Evolutionary conservation across 1,140 invertebrate genomes (phyloP).

Genomic region (Listronotus bonariensis): DNA sequence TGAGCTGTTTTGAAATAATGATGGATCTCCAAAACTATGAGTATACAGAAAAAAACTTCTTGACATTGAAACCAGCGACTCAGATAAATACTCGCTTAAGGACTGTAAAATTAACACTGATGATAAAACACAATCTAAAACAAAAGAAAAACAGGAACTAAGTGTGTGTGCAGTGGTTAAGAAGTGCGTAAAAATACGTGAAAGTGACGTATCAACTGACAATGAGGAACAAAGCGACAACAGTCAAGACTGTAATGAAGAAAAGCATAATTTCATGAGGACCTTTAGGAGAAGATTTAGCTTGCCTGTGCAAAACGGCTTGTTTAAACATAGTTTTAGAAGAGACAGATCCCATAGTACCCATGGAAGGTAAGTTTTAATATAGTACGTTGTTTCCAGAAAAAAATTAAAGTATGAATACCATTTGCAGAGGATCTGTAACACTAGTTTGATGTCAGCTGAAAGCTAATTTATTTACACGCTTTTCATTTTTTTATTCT

Average conservation of each 20-base stretch:
- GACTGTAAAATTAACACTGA: no score
- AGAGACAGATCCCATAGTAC: slow-evolving; percentile 25
- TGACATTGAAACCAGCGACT: no score
- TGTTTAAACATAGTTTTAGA: slow-evolving; percentile 30
- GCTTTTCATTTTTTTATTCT: neutral
- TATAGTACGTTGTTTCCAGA: no score
- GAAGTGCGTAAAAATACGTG: slow-evolving; percentile 27
- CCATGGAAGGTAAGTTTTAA: slow-evolving; percentile 32
- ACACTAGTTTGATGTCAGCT: no score
- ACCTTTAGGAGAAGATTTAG: slow-evolving; percentile 35
- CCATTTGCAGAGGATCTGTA: no score
- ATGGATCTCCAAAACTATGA: no score
- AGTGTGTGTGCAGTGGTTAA: neutral
- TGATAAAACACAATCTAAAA: neutral
- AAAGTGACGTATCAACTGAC: neutral
- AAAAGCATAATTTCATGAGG: slow-evolving; percentile 7
- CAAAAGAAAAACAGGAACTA: neutral
- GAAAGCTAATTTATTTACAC: no score
- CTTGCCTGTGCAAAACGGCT: slow-evolving; percentile 36
- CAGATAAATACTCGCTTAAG: no score
- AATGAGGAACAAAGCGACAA: slow-evolving; percentile 8
- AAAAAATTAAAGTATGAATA: no score
- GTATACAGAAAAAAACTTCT: no score
- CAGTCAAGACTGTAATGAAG: neutral
- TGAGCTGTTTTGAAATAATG: no score